Conservation (phyloP, 2,113 vertebrate genomes). For the Budorcas taxicolor region DNA sequence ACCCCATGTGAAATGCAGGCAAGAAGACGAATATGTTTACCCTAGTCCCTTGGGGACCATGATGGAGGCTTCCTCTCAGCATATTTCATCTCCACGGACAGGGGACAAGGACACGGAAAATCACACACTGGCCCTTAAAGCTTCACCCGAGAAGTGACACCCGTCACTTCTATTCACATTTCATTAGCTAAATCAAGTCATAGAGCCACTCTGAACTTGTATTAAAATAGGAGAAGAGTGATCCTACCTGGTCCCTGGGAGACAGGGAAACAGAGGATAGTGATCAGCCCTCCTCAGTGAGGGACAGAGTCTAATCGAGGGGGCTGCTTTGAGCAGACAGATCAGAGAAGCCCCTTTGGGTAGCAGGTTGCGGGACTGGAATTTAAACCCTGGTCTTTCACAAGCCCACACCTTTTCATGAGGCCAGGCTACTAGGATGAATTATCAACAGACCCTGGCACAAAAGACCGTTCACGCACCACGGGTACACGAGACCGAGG, state of each 20-base stretch:
- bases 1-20: neutral
- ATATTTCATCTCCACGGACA: accelerated
- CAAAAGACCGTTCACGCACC: neutral
- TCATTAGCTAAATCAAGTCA: neutral
- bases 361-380: neutral
- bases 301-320: neutral
- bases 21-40: too few relatives aligned
- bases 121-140: neutral
- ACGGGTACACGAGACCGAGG: neutral
- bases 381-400: neutral
- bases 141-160: neutral
- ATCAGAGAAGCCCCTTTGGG: neutral
- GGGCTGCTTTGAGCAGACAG: neutral
- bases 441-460: neutral
- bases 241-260: neutral
- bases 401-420: neutral
- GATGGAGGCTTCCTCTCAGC: neutral
- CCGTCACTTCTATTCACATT: neutral
- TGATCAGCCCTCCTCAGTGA: neutral
- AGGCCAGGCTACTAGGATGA: neutral
- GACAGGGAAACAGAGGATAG: neutral
- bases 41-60: neutral
- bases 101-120: neutral
- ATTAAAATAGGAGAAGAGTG: neutral
- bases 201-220: neutral